Evolutionary conservation across 2,888 invertebrate species (phyloP).

Genomic region (Leptinotarsa haldemani): DNA sequence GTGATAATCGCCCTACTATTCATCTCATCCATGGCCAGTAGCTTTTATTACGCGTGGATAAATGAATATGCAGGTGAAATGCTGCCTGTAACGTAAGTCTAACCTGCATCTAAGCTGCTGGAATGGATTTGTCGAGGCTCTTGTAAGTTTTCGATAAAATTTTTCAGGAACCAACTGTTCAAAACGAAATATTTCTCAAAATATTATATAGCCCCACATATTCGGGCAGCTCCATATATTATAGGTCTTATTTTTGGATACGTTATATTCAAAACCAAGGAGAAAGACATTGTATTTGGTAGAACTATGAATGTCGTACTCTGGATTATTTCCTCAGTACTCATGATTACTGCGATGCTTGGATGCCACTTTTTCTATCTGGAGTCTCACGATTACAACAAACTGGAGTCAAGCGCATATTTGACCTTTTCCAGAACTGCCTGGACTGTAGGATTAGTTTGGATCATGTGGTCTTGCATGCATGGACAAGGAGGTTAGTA

Average conservation of each 20-base stretch:
- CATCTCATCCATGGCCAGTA: conserved; percentile 56
- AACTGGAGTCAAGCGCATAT: conserved; percentile 61
- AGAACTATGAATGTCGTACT: conserved; percentile 42
- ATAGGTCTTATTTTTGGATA: conserved; percentile 61
- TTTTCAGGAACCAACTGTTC: conserved; percentile 52
- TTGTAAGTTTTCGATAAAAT: neutral
- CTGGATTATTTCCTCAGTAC: conserved; percentile 26
- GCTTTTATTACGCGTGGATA: conserved; percentile 60
- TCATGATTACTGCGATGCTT: conserved; percentile 50
- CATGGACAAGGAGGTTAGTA: conserved; percentile 66
- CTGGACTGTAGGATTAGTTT: conserved; percentile 67
- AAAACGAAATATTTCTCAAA: conserved; percentile 52
- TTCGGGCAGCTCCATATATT: conserved; percentile 60
- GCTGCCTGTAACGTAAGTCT: conserved; percentile 63
- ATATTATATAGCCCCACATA: conserved; percentile 60
- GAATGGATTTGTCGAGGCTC: too few species aligned
- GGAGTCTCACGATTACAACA: conserved; percentile 58
- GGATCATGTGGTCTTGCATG: conserved; percentile 68
- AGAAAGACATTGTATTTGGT: conserved; percentile 46
- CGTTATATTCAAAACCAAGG: conserved; percentile 53
- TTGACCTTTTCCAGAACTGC: conserved; percentile 63
- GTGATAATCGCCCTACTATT: conserved; percentile 53
- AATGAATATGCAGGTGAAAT: conserved; percentile 59
- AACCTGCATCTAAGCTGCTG: neutral
- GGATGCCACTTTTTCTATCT: conserved; percentile 57